Conservation (phyloP, 2,888 invertebrate genomes). For the Bedellia somnulentella region DNA sequence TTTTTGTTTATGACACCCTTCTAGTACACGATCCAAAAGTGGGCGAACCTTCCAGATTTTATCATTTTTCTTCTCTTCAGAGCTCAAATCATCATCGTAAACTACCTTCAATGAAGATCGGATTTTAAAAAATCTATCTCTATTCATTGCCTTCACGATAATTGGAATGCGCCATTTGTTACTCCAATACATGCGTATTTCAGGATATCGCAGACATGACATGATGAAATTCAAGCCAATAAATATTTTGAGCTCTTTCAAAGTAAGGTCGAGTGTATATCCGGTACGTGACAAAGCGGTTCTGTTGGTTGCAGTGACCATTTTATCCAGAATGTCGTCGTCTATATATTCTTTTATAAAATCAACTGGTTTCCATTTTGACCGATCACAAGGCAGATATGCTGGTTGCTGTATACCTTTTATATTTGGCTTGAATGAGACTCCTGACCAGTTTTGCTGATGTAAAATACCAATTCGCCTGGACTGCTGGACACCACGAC, state of each 20-base stretch:
- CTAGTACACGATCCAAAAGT: slow-evolving; percentile 3
- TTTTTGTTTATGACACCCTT: slow-evolving; percentile 3
- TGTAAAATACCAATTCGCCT: too few relatives aligned
- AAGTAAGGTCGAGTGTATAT: background rate
- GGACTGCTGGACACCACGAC: too few relatives aligned
- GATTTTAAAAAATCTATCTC: slow-evolving; percentile 1
- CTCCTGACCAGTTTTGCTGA: too few relatives aligned
- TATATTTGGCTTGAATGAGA: too few relatives aligned
- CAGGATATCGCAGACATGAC: slow-evolving; percentile 4
- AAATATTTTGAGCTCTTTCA: slow-evolving; percentile 2
- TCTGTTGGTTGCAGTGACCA: slow-evolving; percentile 2
- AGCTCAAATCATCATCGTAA: slow-evolving; percentile 9
- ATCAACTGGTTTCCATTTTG: too few relatives aligned
- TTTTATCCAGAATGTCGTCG: slow-evolving; percentile 2
- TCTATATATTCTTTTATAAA: slow-evolving; percentile 5
- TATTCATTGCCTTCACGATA: slow-evolving; percentile 2
- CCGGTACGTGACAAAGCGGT: background rate
- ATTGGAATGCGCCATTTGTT: slow-evolving; percentile 3
- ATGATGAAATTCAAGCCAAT: slow-evolving; percentile 4
- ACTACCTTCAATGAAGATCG: slow-evolving; percentile 7
- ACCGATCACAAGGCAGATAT: too few relatives aligned
- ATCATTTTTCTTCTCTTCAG: slow-evolving; percentile 6
- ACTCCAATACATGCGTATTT: slow-evolving; percentile 4
- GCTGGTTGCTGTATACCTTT: too few relatives aligned
- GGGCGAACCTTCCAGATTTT: slow-evolving; percentile 12